Conservation (phyloP, 2,113 vertebrate species). For the Periophthalmus modestus region DNA sequence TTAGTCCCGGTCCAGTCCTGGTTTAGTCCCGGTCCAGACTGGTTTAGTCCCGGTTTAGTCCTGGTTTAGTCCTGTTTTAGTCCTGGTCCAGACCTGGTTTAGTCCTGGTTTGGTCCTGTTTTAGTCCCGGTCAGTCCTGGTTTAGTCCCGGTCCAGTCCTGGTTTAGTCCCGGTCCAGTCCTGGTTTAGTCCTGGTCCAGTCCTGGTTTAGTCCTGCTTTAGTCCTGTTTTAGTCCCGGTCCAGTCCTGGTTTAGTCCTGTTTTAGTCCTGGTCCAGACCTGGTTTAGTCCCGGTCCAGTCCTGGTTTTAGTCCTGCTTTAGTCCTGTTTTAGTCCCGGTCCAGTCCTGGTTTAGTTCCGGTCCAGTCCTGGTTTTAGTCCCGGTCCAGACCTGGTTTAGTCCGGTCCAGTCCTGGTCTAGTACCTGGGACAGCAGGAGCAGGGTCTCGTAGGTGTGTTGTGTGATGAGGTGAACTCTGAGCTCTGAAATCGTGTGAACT, state of each 20-base stretch:
- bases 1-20: too few species aligned
- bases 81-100: too few species aligned
- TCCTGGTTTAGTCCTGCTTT: not conserved
- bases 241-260: not conserved
- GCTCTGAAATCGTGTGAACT: conserved; percentile 53
- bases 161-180: too few species aligned
- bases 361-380: not conserved
- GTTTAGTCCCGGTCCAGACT: too few species aligned
- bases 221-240: not conserved
- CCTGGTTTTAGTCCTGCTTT: not conserved
- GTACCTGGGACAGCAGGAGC: conserved; percentile 61
- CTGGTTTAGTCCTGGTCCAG: too few species aligned
- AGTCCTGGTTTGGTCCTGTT: too few species aligned
- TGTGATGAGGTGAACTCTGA: conserved; percentile 65
- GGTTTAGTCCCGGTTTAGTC: too few species aligned
- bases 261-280: not conserved
- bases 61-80: too few species aligned
- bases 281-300: not conserved
- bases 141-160: too few species aligned
- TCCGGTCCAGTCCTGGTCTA: not conserved
- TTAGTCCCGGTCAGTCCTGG: too few species aligned
- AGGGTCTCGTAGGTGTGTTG: conserved; percentile 66
- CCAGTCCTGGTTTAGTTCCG: not conserved
- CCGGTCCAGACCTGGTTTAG: not conserved
- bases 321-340: not conserved